Evolutionary conservation across 2,797 vertebrate species (phyloP), one percentile per base, ranked within the genome.

Genomic region (Anas acuta): DNA sequence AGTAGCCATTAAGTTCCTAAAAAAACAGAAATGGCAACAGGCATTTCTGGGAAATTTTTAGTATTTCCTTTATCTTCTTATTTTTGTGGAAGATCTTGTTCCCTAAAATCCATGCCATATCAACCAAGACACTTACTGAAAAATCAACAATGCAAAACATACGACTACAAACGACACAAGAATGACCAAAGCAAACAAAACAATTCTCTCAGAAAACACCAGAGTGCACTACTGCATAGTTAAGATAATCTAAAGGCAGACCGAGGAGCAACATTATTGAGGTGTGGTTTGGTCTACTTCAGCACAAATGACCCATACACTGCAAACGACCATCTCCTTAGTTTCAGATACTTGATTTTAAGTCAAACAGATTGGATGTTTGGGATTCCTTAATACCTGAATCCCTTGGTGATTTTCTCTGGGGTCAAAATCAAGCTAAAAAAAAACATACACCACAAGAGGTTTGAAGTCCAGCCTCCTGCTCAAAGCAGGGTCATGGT

Each of bases 131-230:
- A 35, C 26, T 28, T 73, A 45, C 0, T 58, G 71, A 74, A 90
- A 89, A 70, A 57, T 15, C 4, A 67, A 54, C 37, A 87, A 79
- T 7, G 13, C 9, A 81, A 61, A 77, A 41, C 0, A 0, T 30
- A 67, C 45, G 7, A 43, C 54, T 22, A 33, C 25, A 51, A 61
- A 43, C 4, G 32, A 25, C 4, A 6, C 41, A 69, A 60, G 43
- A 73, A 10, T 1, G 18, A 30, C 61, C 39, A 58, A 22, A 39
- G 21, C 41, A 22, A 90, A 60, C 33, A 18, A 8, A 70, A 70
- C 47, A 71, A 32, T 92, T 92, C 91, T 64, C 74, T 84, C 4
- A 2, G 61, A 39, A 88, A 79, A 90, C 94, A 92, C 79, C 74
- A 92, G 92, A 84, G 90, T 37, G 91, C 92, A 82, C 85, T 90